phyloP scores from a whole-genome alignment of 2,797 vertebrate genomes.

The Ctenosaura bakeri region DNA sequence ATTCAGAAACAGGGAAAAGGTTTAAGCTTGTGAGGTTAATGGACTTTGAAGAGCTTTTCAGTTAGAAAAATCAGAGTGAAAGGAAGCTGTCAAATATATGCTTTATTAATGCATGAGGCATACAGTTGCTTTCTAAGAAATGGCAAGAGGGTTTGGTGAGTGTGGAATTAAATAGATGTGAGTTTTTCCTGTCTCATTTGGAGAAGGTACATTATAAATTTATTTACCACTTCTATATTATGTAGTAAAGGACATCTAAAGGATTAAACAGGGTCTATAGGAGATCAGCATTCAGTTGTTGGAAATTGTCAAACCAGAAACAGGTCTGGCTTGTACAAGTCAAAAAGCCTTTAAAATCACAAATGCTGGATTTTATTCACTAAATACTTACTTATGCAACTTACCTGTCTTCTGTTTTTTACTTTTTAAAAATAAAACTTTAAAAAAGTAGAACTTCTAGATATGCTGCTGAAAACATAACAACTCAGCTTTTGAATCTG shows the following conservation, averaged over 20 bases:
- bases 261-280: background rate
- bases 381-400: too few species aligned
- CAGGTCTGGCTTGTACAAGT: background rate
- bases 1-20: background rate
- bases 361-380: too few species aligned
- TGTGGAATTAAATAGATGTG: background rate
- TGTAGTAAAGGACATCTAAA: background rate
- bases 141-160: background rate
- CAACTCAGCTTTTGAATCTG: too few species aligned
- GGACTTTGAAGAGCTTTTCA: background rate
- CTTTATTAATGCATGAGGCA: background rate
- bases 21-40: background rate
- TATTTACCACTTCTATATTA: background rate
- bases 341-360: background rate
- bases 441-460: too few species aligned
- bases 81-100: background rate
- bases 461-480: too few species aligned
- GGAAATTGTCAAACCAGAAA: constrained; percentile 1
- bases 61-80: constrained; percentile 5
- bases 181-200: background rate
- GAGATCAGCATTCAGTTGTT: background rate
- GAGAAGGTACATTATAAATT: background rate
- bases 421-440: too few species aligned
- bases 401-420: too few species aligned
- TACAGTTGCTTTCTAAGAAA: background rate